These are phyloP conservation scores for Mercenaria mercenaria DNA, from an alignment of 1,140 invertebrate genomes.

Conservation along the genomic window DNA sequence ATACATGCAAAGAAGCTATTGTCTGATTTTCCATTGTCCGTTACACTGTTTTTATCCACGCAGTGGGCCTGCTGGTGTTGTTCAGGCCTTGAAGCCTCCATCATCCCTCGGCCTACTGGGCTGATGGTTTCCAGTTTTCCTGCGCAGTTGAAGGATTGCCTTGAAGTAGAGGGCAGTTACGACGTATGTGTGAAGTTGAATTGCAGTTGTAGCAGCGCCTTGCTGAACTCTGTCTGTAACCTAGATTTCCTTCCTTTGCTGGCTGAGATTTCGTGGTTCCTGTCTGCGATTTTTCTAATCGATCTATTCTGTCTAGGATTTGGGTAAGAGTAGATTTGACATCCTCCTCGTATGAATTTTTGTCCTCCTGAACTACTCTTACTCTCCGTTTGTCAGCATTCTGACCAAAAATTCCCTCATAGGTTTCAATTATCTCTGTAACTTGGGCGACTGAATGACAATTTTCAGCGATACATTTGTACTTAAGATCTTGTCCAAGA, in stretches of 20 bases:
- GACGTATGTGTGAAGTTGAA: not conserved
- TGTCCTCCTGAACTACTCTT: not conserved
- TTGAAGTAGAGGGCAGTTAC: not conserved
- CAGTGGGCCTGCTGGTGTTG: not conserved
- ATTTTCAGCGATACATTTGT: not conserved
- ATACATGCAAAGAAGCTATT: not conserved
- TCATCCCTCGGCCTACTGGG: not conserved
- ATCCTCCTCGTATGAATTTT: not conserved
- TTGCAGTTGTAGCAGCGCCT: not conserved
- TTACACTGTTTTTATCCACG: not conserved
- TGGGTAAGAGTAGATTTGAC: not conserved
- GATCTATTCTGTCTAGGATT: not conserved
- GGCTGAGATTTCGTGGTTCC: not conserved
- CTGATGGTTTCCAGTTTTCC: not conserved
- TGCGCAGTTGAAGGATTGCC: not conserved
- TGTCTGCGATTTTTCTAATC: not conserved
- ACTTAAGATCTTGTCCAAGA: not conserved
- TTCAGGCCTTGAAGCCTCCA: not conserved
- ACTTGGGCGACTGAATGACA: not conserved
- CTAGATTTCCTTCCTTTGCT: not conserved
- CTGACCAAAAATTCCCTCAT: not conserved
- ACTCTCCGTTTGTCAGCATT: not conserved
- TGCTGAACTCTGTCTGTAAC: no score
- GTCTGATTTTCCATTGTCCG: not conserved
- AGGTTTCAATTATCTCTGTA: not conserved